These are phyloP conservation scores for Poecilus cupreus DNA, from an alignment of 2,888 invertebrate genomes.

Conservation along the genomic window DNA sequence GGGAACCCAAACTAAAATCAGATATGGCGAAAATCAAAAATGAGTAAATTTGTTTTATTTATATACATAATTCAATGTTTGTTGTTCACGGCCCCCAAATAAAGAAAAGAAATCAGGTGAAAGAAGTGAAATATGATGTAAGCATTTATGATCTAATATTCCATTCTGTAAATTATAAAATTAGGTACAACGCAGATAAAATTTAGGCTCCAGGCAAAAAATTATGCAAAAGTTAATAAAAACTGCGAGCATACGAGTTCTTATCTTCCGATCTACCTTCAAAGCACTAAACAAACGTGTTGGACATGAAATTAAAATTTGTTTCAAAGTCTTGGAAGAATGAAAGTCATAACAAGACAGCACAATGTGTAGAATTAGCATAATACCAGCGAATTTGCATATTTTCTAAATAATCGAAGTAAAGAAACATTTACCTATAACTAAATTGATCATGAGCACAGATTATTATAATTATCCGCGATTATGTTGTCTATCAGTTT, in stretches of 20 bases:
- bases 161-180: background rate
- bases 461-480: slow-evolving; percentile 44
- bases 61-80: no score
- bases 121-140: slow-evolving; percentile 18
- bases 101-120: background rate
- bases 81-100: no score
- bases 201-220: slow-evolving; percentile 24
- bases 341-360: slow-evolving; percentile 47
- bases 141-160: slow-evolving; percentile 16
- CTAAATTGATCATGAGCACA: slow-evolving; percentile 44
- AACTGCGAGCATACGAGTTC: background rate
- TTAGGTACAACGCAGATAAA: slow-evolving; percentile 12
- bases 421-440: slow-evolving; percentile 40
- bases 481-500: slow-evolving; percentile 44
- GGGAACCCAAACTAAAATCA: no score
- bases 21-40: no score
- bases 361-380: slow-evolving; percentile 41
- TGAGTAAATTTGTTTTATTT: no score
- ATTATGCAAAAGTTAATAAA: slow-evolving; percentile 20
- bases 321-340: slow-evolving; percentile 14
- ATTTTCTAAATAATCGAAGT: slow-evolving; percentile 46
- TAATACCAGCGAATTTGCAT: slow-evolving; percentile 43
- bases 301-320: slow-evolving; percentile 17
- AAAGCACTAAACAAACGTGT: slow-evolving; percentile 28
- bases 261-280: slow-evolving; percentile 19